Evolutionary conservation across 1,140 invertebrate species (phyloP).

Genomic region (Leptinotarsa lineolata): DNA sequence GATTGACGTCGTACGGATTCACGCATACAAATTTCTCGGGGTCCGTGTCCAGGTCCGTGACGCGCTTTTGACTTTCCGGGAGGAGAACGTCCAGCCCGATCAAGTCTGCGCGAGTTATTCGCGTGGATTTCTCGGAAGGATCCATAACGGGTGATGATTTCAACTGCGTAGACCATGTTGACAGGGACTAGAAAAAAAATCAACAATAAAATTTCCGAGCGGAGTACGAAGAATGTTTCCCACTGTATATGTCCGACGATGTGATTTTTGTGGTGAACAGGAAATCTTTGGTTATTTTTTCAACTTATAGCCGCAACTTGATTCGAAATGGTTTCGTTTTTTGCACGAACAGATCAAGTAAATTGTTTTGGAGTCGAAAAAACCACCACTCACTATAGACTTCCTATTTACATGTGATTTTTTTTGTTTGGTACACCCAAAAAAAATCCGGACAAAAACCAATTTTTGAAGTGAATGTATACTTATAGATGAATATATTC

Average conservation of each 20-base stretch:
- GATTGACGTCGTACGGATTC: slow-evolving; percentile 43
- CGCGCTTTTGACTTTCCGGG: slow-evolving; percentile 20
- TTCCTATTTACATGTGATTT: no score
- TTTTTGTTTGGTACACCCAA: no score
- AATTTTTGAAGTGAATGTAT: no score
- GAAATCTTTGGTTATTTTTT: no score
- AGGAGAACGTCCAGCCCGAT: neutral
- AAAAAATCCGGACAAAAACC: no score
- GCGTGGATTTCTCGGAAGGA: slow-evolving; percentile 45
- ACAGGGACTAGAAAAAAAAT: slow-evolving; percentile 39
- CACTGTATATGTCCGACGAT: neutral
- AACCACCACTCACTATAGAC: no score
- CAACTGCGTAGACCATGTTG: slow-evolving; percentile 41
- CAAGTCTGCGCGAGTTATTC: slow-evolving; percentile 23
- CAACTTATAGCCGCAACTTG: no score
- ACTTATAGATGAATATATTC: neutral
- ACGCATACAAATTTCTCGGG: slow-evolving; percentile 32
- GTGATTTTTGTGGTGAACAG: no score
- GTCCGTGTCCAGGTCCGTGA: slow-evolving; percentile 38
- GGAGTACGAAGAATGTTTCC: neutral
- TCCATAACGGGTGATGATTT: slow-evolving; percentile 35
- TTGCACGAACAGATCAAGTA: no score
- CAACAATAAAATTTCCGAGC: neutral
- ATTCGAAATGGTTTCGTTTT: no score
- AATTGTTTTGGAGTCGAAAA: no score